phyloP scores from a whole-genome alignment of 37 sponge, comb jelly and placozoan species.

The Axinella damicornis region DNA sequence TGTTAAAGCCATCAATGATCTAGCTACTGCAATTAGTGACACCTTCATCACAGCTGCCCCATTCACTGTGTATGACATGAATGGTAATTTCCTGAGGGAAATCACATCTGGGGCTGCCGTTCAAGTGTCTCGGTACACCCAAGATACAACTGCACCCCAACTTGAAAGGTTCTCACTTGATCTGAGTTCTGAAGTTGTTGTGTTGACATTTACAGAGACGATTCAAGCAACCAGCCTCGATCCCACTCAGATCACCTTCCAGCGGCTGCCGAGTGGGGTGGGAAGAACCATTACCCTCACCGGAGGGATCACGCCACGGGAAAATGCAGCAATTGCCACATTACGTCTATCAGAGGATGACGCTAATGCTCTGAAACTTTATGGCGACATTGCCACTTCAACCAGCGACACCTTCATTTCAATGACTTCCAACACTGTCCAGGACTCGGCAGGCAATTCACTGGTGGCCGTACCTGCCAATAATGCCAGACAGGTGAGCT shows the following conservation, averaged over 20 bases:
- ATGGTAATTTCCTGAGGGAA: conserved; percentile 21
- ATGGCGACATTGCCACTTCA: conserved; percentile 58
- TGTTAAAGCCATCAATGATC: conserved; percentile 56
- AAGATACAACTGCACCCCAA: conserved; percentile 57
- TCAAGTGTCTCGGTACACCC: conserved; percentile 51
- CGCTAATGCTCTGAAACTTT: conserved; percentile 70
- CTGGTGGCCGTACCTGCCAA: conserved; percentile 45
- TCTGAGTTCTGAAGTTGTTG: conserved; percentile 62
- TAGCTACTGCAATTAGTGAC: conserved; percentile 64
- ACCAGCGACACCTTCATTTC: conserved; percentile 69
- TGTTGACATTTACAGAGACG: conserved; percentile 81
- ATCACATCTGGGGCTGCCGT: conserved; percentile 55
- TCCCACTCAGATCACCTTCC: conserved; percentile 73
- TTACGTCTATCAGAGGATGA: conserved; percentile 60
- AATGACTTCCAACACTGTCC: conserved; percentile 46
- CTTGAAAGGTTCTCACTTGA: conserved; percentile 58
- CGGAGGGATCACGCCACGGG: conserved; percentile 50
- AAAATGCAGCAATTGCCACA: conserved; percentile 37
- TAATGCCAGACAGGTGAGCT: conserved; percentile 36
- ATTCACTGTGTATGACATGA: conserved; percentile 66
- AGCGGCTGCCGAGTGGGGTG: conserved; percentile 33
- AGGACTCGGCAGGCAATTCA: conserved; percentile 69
- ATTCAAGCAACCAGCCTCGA: conserved; percentile 55
- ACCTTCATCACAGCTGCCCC: conserved; percentile 55
- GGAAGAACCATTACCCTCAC: conserved; percentile 51